Percentiles rank a stretch among this genome's conserved stretches.
phyloP scores from a whole-genome alignment of 2,113 vertebrate species.

The Amazona vittata region DNA sequence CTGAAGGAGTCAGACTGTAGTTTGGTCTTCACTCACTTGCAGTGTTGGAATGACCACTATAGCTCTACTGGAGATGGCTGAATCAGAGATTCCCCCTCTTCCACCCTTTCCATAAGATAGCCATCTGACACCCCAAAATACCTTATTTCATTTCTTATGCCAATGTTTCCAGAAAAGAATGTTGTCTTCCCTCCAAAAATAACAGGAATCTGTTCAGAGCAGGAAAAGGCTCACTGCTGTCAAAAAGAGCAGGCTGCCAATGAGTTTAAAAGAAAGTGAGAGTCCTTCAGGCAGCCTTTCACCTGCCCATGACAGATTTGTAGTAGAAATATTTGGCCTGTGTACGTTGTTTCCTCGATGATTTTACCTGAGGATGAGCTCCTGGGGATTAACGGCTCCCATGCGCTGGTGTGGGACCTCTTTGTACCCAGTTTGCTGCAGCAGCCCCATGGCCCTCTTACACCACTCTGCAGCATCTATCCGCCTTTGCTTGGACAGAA shows the following conservation, averaged over 20 bases:
- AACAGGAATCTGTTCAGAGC: neutral
- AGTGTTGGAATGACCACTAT: neutral
- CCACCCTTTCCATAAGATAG: neutral
- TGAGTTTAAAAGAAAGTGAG: neutral
- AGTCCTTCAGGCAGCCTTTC: neutral
- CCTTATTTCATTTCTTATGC: neutral
- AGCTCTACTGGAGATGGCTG: neutral
- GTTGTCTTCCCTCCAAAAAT: neutral
- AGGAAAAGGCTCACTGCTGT: neutral
- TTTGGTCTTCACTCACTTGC: neutral
- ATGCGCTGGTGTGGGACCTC: neutral
- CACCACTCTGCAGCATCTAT: neutral
- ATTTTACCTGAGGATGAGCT: neutral
- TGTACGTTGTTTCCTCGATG: neutral
- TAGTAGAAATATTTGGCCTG: neutral
- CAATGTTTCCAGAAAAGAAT: neutral
- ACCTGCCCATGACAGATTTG: neutral
- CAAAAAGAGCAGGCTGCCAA: neutral
- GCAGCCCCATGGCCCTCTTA: neutral
- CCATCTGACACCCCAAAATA: rapidly evolving
- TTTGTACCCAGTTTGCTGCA: neutral
- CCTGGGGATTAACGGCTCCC: neutral
- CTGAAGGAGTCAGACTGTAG: neutral
- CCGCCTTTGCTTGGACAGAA: neutral
- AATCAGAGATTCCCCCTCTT: neutral